Evolutionary conservation across 2,888 invertebrate genomes (phyloP).

Genomic region (Chalcosyrphus nemorum): DNA sequence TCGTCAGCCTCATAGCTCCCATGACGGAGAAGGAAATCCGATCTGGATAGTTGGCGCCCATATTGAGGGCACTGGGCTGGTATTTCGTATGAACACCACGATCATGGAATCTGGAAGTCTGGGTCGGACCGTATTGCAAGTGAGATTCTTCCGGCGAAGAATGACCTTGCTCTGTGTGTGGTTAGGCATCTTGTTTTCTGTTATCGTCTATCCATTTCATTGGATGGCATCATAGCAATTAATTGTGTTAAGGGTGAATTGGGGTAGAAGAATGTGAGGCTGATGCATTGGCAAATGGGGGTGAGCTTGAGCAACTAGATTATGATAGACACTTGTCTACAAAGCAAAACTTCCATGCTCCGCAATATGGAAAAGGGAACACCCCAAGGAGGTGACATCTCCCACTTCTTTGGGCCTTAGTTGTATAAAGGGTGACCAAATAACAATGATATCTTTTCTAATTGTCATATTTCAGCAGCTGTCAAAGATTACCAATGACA

Average conservation of each 20-base stretch:
- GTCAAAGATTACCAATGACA: too few relatives aligned
- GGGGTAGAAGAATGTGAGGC: not conserved
- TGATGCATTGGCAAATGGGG: too few relatives aligned
- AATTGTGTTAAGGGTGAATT: not conserved
- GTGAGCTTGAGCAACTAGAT: not conserved
- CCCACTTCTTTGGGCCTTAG: too few relatives aligned
- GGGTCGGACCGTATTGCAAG: slow-evolving; percentile 16
- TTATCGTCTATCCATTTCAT: slow-evolving; percentile 1
- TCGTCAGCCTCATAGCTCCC: slow-evolving; percentile 63
- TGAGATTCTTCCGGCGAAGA: slow-evolving; percentile 51
- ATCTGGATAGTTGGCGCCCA: slow-evolving; percentile 36
- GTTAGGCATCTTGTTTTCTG: not conserved
- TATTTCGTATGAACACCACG: slow-evolving; percentile 17
- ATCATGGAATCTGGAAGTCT: slow-evolving; percentile 56
- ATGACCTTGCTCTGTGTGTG: slow-evolving; percentile 11
- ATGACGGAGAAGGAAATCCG: slow-evolving; percentile 14
- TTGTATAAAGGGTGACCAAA: too few relatives aligned
- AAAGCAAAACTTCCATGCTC: too few relatives aligned
- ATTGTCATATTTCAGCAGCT: too few relatives aligned
- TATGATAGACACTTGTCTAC: too few relatives aligned
- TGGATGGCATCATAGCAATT: not conserved
- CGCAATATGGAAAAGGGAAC: too few relatives aligned
- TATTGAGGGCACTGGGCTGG: slow-evolving; percentile 55
- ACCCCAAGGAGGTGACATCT: too few relatives aligned
- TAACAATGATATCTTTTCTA: too few relatives aligned